Evolutionary conservation across 1,140 invertebrate genomes (phyloP).

Genomic region (Anoplolepis gracilipes): DNA sequence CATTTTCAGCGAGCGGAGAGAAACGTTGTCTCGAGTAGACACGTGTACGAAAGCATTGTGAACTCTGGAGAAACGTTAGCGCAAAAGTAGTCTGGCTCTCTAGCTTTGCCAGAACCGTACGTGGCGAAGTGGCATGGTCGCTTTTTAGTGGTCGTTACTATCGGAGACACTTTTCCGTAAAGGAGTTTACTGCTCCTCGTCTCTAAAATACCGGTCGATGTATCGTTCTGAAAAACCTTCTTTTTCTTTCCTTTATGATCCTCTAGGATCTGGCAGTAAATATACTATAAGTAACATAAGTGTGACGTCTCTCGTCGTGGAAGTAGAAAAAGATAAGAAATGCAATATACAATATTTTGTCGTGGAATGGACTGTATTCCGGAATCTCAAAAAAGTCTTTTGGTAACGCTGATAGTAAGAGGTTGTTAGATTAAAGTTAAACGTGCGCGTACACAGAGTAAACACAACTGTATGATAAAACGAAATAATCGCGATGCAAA

Average conservation of each 20-base stretch:
- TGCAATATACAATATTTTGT: slow-evolving; percentile 19
- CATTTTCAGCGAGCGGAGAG: slow-evolving; percentile 39
- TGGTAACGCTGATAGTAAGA: not conserved
- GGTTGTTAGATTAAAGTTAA: not conserved
- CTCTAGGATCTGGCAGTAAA: slow-evolving; percentile 42
- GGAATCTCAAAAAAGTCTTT: slow-evolving; percentile 1
- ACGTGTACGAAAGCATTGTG: slow-evolving; percentile 55
- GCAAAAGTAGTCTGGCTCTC: slow-evolving; percentile 15
- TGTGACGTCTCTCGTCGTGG: slow-evolving; percentile 18
- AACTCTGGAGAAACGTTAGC: slow-evolving; percentile 52
- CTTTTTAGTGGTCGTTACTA: slow-evolving; percentile 66
- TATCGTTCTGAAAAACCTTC: slow-evolving; percentile 48
- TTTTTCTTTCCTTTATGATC: slow-evolving; percentile 22
- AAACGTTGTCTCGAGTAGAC: slow-evolving; percentile 61
- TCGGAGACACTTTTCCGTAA: slow-evolving; percentile 63
- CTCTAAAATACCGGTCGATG: slow-evolving; percentile 41
- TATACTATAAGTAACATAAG: slow-evolving; percentile 48
- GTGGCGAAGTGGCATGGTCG: slow-evolving; percentile 57
- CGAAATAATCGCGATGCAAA: slow-evolving; percentile 20
- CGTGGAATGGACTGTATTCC: not conserved
- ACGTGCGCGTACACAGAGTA: not conserved
- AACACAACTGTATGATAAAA: not conserved
- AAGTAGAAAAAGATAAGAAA: not conserved
- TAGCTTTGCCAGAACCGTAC: slow-evolving; percentile 44
- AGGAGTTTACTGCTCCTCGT: slow-evolving; percentile 57